Evolutionary conservation across 2,888 invertebrate species (phyloP).

Genomic region (Perizoma flavofasciatum): DNA sequence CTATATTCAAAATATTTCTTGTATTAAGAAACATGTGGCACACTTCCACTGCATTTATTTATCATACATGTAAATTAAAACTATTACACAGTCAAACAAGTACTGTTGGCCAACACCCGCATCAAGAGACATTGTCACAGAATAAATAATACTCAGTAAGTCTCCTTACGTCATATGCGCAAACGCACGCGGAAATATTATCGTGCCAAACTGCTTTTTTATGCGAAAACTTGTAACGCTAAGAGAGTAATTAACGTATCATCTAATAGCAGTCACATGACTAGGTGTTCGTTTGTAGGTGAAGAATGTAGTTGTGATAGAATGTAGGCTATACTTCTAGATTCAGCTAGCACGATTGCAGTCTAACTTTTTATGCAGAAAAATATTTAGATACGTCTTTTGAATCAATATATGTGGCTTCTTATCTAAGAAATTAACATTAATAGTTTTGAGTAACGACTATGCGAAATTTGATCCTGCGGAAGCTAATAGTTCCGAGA

Average conservation of each 20-base stretch:
- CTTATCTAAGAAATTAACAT: too few relatives aligned
- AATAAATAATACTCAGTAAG: constrained; percentile 8
- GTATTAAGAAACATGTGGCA: constrained; percentile 28
- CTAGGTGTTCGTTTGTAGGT: constrained; percentile 16
- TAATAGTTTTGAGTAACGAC: too few relatives aligned
- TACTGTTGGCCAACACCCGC: constrained; percentile 48
- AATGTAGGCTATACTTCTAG: constrained; percentile 15
- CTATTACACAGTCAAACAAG: constrained; percentile 35
- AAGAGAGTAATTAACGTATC: constrained; percentile 31
- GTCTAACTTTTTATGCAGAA: too few relatives aligned
- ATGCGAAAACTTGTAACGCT: constrained; percentile 40
- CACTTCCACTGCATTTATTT: constrained; percentile 26
- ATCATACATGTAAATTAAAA: constrained; percentile 39
- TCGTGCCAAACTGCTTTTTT: constrained; percentile 44
- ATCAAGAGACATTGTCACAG: constrained; percentile 46
- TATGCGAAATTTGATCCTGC: too few relatives aligned
- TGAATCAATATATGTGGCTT: too few relatives aligned
- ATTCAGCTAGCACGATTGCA: too few relatives aligned
- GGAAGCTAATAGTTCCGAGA: too few relatives aligned
- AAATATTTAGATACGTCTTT: too few relatives aligned
- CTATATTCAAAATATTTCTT: constrained; percentile 8
- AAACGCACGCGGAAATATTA: constrained; percentile 54
- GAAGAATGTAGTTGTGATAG: constrained; percentile 14
- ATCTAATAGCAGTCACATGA: constrained; percentile 23
- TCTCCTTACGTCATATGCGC: constrained; percentile 22